These are phyloP conservation scores for Borostomias antarcticus DNA, from an alignment of 2,797 vertebrate genomes.

Conservation along the genomic window DNA sequence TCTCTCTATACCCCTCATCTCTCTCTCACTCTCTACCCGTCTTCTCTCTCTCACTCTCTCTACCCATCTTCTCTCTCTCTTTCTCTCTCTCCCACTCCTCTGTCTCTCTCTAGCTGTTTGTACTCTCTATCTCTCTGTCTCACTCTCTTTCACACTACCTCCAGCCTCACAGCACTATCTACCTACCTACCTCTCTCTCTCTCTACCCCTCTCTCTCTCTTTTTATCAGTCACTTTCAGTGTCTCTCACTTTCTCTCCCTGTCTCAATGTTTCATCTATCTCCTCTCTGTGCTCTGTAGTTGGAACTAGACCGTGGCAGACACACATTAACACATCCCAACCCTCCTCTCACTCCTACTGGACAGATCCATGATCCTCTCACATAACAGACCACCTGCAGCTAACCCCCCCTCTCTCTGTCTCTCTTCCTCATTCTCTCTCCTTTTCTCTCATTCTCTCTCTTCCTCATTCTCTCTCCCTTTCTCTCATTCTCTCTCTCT, in stretches of 20 bases:
- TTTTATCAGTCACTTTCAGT: background rate
- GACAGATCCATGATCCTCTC: conserved; percentile 1
- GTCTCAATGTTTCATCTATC: background rate
- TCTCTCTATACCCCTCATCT: background rate
- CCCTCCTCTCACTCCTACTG: conserved; percentile 8
- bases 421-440: background rate
- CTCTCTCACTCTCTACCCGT: background rate
- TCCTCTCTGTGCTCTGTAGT: background rate
- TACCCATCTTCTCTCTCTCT: background rate
- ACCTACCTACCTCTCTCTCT: background rate
- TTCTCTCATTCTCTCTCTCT: background rate
- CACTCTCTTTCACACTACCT: background rate
- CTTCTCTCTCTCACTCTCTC: background rate
- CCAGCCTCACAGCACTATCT: background rate
- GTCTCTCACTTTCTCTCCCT: background rate
- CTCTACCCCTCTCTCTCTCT: background rate
- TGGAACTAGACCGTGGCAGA: conserved; percentile 17
- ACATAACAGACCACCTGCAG: conserved; percentile 5
- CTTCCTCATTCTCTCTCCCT: background rate
- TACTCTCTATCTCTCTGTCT: background rate
- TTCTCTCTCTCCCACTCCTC: background rate
- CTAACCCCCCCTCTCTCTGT: background rate
- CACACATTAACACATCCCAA: conserved; percentile 9
- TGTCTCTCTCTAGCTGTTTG: background rate
- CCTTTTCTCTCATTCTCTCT: background rate